phyloP scores from a whole-genome alignment of 2,113 vertebrate species.

The Columba livia region DNA sequence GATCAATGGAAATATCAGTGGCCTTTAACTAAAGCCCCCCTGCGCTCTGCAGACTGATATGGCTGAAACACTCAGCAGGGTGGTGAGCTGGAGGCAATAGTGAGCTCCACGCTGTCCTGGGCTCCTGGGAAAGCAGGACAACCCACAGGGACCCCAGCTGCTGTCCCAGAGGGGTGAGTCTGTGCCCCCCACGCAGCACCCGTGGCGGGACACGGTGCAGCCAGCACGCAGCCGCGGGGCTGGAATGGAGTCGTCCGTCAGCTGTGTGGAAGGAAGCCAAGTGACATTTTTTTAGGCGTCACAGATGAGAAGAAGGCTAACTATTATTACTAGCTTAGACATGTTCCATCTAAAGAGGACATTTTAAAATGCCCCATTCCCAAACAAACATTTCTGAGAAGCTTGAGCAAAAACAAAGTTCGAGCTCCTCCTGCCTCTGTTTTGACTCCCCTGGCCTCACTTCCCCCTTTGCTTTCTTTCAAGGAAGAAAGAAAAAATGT shows the following conservation, averaged over 20 bases:
- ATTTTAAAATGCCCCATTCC: neutral
- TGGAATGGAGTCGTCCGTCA: neutral
- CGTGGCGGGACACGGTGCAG: neutral
- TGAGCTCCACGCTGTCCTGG: fast-evolving
- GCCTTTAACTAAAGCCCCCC: neutral
- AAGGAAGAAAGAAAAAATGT: constrained; percentile 7
- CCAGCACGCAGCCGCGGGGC: fast-evolving
- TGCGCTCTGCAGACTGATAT: neutral
- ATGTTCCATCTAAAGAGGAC: constrained; percentile 1
- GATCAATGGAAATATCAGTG: neutral
- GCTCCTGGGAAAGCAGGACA: neutral
- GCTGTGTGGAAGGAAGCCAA: neutral
- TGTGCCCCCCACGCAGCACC: fast-evolving
- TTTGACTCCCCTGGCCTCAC: fast-evolving
- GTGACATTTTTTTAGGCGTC: neutral
- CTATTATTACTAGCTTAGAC: constrained; percentile 39
- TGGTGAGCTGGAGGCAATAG: neutral
- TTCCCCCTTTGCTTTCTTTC: constrained; percentile 23
- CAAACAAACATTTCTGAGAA: constrained; percentile 25
- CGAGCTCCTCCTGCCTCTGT: neutral
- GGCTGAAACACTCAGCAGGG: fast-evolving
- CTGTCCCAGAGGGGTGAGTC: neutral
- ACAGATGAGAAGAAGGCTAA: neutral
- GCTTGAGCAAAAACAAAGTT: neutral
- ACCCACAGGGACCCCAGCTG: neutral